Evolutionary conservation across 2,113 vertebrate genomes (phyloP).

Genomic region (Eonycteris spelaea): DNA sequence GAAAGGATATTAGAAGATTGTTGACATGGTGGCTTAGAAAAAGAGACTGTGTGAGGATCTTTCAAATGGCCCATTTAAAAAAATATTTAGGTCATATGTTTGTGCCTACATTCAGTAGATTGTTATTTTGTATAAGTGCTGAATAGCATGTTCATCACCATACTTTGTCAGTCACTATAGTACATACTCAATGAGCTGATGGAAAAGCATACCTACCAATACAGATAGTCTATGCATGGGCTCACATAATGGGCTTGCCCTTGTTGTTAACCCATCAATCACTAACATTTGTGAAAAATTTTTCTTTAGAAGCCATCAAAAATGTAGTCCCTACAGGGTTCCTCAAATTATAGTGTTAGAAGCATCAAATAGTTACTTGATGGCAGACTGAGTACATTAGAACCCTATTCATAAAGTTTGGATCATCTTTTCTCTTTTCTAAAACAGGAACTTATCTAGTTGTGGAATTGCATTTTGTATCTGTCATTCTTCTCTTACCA

Average conservation of each 20-base stretch:
- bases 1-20: background rate
- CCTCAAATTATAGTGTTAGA: background rate
- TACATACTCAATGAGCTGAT: background rate
- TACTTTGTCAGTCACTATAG: background rate
- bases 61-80: background rate
- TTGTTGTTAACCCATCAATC: background rate
- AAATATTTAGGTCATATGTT: background rate
- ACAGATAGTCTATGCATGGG: background rate
- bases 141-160: background rate
- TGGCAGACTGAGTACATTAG: background rate
- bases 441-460: background rate
- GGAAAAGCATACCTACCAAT: background rate
- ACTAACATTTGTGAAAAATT: background rate
- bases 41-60: background rate
- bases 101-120: background rate
- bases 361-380: background rate
- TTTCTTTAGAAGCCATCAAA: background rate
- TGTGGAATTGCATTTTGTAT: background rate
- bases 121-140: background rate
- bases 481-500: background rate
- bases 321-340: background rate
- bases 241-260: background rate
- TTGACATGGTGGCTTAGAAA: background rate
- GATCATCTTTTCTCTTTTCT: background rate
- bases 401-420: background rate